These are phyloP conservation scores for Neoitamus cyanurus DNA, from an alignment of 2,888 invertebrate species.

Conservation along the genomic window DNA sequence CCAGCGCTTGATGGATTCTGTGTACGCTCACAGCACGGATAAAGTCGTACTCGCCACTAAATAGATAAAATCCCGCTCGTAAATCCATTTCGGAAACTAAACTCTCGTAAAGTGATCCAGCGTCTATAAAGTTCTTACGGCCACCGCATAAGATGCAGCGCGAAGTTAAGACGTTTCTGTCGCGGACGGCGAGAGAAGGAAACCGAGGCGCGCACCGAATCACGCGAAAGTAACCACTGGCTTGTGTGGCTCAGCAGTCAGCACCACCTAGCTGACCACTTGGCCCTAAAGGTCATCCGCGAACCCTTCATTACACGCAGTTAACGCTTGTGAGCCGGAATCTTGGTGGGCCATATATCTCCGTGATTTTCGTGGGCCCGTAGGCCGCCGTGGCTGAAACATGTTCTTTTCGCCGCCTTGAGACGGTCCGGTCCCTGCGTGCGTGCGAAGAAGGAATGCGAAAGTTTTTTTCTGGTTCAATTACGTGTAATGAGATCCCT, in stretches of 20 bases:
- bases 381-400: neutral
- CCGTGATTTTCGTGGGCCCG: neutral
- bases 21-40: neutral
- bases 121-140: constrained; percentile 18
- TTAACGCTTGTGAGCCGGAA: constrained; percentile 19
- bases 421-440: neutral
- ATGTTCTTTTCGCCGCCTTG: constrained; percentile 24
- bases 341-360: constrained; percentile 13
- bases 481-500: constrained; percentile 40
- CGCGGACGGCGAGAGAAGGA: neutral
- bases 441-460: constrained; percentile 42
- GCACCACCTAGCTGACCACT: constrained; percentile 8
- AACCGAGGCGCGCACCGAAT: neutral
- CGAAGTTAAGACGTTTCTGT: neutral
- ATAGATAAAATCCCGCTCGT: constrained; percentile 20
- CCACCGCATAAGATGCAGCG: neutral
- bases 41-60: constrained; percentile 16
- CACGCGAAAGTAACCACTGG: neutral
- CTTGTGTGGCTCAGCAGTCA: neutral
- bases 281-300: constrained; percentile 17
- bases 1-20: constrained; percentile 16
- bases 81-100: constrained; percentile 27
- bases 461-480: constrained; percentile 37
- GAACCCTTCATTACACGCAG: constrained; percentile 44
- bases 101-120: neutral